phyloP scores from a whole-genome alignment of 2,888 invertebrate genomes.

The Cheilosia pagana region DNA sequence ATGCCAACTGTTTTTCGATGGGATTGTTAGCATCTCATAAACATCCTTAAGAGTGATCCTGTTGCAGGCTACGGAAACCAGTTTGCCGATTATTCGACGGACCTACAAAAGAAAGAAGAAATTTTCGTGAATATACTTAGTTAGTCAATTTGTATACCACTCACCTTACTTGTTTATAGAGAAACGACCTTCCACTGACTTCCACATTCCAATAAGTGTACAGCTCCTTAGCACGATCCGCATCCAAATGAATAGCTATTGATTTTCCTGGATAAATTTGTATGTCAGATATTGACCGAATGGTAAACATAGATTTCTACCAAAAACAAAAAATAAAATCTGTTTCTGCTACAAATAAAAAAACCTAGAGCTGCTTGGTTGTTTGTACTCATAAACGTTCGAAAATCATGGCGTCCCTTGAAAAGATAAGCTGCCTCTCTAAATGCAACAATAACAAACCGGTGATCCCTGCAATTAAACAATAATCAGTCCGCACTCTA shows the following conservation, averaged over 20 bases:
- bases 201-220: too few species aligned
- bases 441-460: conserved; percentile 86
- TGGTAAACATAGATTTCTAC: conserved; percentile 78
- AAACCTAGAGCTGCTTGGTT: conserved; percentile 70
- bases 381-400: conserved; percentile 87
- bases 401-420: conserved; percentile 90
- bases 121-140: too few species aligned
- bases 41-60: conserved; percentile 87
- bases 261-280: conserved; percentile 85
- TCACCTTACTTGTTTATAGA: conserved; percentile 89
- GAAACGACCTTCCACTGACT: too few species aligned
- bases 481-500: too few species aligned
- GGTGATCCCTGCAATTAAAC: too few species aligned
- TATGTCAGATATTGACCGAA: conserved; percentile 85
- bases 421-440: conserved; percentile 87
- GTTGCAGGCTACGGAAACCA: conserved; percentile 87
- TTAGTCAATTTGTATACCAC: too few species aligned
- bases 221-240: conserved; percentile 81
- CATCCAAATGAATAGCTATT: conserved; percentile 83
- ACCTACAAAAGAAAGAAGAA: too few species aligned
- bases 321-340: background rate
- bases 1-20: too few species aligned
- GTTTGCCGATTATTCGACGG: conserved; percentile 89
- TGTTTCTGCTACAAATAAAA: background rate
- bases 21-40: conserved; percentile 90